These are phyloP conservation scores for Ceyx melanurus DNA, from an alignment of 2,113 vertebrate genomes.

Conservation along the genomic window DNA sequence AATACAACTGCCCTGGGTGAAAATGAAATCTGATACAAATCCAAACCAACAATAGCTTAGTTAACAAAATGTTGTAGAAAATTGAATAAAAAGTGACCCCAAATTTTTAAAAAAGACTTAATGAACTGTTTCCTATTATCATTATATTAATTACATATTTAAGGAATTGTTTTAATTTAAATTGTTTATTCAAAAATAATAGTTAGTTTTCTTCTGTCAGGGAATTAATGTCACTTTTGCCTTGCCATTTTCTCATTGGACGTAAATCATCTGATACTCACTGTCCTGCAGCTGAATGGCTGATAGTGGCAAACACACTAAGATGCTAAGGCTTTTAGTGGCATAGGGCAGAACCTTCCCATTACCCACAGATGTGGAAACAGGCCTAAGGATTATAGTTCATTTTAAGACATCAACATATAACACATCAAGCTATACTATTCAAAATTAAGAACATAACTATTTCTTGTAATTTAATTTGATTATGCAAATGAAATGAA, in stretches of 20 bases:
- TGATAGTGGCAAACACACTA: slow-evolving; percentile 63
- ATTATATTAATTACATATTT: slow-evolving; percentile 7
- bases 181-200: slow-evolving; percentile 42
- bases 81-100: background rate
- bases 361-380: slow-evolving; percentile 24
- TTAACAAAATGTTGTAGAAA: slow-evolving; percentile 1
- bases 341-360: slow-evolving; percentile 51
- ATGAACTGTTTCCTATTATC: background rate
- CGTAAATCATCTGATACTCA: slow-evolving; percentile 65
- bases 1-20: slow-evolving; percentile 1
- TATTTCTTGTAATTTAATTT: background rate
- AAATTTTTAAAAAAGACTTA: background rate
- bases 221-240: slow-evolving; percentile 67
- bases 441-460: background rate
- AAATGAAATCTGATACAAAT: slow-evolving; percentile 19
- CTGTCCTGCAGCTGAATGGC: slow-evolving; percentile 62
- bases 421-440: background rate
- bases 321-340: slow-evolving; percentile 64
- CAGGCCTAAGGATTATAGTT: background rate
- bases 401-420: slow-evolving; percentile 3
- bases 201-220: slow-evolving; percentile 56
- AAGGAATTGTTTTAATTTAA: slow-evolving; percentile 37
- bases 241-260: slow-evolving; percentile 65
- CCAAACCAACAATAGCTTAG: background rate
- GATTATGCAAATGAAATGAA: background rate